Evolutionary conservation across 1,140 invertebrate genomes (phyloP), one percentile per base, ranked within the genome.

Genomic region (Melanaphis sacchari): DNA sequence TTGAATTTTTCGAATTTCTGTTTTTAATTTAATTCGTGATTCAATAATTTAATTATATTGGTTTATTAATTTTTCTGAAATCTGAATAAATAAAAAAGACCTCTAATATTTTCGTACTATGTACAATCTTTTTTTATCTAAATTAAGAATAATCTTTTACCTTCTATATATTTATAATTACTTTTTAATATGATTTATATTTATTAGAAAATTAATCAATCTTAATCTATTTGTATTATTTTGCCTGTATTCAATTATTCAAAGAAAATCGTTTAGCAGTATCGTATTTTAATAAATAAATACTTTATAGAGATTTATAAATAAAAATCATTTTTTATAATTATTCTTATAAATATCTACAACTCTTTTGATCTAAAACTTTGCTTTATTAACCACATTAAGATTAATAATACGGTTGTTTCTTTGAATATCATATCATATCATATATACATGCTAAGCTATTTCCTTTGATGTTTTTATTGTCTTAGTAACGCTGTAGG

Each of bases 331-430:
- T 76, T 76, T 76, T 59, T n/a, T n/a, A 5, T 18, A n/a, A 76
- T 76, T 76, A 66, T 66, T 66, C 15, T 76, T 76, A 5, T 76
- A 36, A 76, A 76, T 76, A 76, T 5, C 31, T 18, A 76, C 31
- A n/a, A n/a, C 59, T 76, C 31, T 76, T 76, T 76, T 76, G 31
- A 76, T 76, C 59, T 76, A 1, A 18, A 76, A 76, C 59, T 15
- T 76, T n/a, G 31, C 59, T 76, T 76, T 76, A n/a, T 76, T 76
- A 76, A 76, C 31, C 59, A 76, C 59, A 76, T n/a, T 76, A 76
- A n/a, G n/a, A 76, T 76, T 76, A 76, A 76, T 76, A 76, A 76
- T 49, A 49, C 18, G 18, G 46, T 49, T 21, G 59, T n/a, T n/a
- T 76, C 59, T 76, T 76, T 76, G 59, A 76, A n/a, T n/a, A 31